Percentiles rank a stretch among this genome's conserved stretches.
phyloP scores from a whole-genome alignment of 2,797 vertebrate species.

The Peromyscus nudipes region DNA sequence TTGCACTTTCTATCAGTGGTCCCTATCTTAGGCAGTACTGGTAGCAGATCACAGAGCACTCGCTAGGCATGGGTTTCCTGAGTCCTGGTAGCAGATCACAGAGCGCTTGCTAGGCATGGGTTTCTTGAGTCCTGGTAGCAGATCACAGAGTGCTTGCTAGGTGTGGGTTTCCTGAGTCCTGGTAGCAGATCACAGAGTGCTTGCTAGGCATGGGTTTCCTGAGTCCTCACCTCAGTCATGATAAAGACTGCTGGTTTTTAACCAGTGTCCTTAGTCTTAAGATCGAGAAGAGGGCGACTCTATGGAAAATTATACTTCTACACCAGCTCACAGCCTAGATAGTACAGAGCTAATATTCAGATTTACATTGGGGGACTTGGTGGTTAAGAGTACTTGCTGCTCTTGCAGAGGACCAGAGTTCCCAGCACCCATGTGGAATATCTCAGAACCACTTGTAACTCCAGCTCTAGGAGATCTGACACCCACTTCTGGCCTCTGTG shows the following conservation, averaged over 20 bases:
- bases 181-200: too few relatives aligned
- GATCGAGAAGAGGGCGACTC: neutral
- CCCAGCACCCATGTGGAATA: neutral
- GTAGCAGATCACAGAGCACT: too few relatives aligned
- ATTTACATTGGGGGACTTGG: neutral
- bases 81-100: too few relatives aligned
- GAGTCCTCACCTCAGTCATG: neutral
- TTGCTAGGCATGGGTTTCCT: neutral
- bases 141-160: too few relatives aligned
- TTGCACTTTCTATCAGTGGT: neutral
- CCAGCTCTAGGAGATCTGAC: neutral
- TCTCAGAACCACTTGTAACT: neutral
- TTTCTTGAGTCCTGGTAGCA: neutral
- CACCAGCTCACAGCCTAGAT: neutral
- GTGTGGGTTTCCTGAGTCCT: too few relatives aligned
- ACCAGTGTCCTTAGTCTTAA: neutral
- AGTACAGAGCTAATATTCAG: neutral
- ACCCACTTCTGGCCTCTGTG: neutral
- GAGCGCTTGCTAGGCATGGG: too few relatives aligned
- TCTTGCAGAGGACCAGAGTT: neutral
- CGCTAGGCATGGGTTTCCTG: too few relatives aligned
- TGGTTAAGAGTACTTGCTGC: neutral
- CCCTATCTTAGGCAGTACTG: neutral
- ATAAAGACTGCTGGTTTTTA: neutral
- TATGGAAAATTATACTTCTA: neutral